Conservation (phyloP, 2,797 vertebrate species). For the Serranus cabrilla region DNA sequence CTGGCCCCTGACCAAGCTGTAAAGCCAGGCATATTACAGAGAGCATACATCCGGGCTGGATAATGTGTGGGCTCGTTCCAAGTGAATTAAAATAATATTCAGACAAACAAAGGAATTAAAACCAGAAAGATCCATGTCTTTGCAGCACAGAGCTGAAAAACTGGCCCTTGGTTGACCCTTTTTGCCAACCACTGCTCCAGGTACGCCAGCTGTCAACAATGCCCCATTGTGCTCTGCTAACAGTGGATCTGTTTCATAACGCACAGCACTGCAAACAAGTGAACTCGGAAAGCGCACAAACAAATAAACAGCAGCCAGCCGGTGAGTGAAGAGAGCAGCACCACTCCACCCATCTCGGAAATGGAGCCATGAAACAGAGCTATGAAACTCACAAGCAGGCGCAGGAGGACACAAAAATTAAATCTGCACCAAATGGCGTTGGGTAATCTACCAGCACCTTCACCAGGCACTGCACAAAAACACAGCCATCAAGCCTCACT, state of each 20-base stretch:
- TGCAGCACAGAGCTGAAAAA: conserved; percentile 11
- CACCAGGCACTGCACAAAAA: conserved; percentile 8
- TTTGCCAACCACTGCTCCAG: conserved; percentile 35
- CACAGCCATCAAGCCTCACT: conserved; percentile 2
- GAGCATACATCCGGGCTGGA: neutral
- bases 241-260: conserved; percentile 22
- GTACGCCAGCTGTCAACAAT: conserved; percentile 52
- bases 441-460: conserved; percentile 20
- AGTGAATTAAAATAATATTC: neutral
- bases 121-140: neutral
- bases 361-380: conserved; percentile 21
- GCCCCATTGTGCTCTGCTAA: conserved; percentile 16
- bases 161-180: conserved; percentile 31
- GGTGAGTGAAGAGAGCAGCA: conserved; percentile 19
- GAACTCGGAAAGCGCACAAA: conserved; percentile 31
- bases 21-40: conserved; percentile 24
- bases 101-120: neutral
- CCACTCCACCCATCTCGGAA: conserved; percentile 15
- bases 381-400: conserved; percentile 24
- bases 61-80: neutral
- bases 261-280: conserved; percentile 16
- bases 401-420: conserved; percentile 8
- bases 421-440: conserved; percentile 21
- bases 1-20: conserved; percentile 6
- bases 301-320: conserved; percentile 37